Evolutionary conservation across 2,113 vertebrate species (phyloP), one percentile per base, ranked within the genome.

Genomic region (Colistium nudipinnis): DNA sequence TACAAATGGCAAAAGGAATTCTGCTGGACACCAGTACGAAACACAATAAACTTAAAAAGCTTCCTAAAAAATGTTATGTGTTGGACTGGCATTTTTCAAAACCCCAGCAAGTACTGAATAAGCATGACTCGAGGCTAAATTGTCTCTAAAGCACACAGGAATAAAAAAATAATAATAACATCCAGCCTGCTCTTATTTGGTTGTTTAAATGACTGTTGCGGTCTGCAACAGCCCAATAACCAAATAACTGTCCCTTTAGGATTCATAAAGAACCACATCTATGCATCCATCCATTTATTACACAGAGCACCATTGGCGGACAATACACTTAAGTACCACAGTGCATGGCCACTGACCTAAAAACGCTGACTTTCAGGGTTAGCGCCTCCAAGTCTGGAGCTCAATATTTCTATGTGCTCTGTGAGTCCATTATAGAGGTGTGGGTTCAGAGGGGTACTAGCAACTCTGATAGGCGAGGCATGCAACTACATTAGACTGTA

Each of bases 361-460:
- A 88, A 87, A 80, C 53, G 70, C 61, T 80, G 76, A 68, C 78
- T 81, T 83, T 85, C 80, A 86, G 73, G 80, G 72, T 67, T 73
- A 74, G 69, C 63, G 73, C 67, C 63, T 80, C 65, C 27, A 63
- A 72, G 63, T 75, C 60, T 27, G 27, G 56, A 41, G 57, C 57
- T 78, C 64, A 65, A 71, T 74, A 67, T 74, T 82, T 64, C 56
- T 65, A 45, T 36, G 53, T 52, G 33, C n/a, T n/a, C n/a, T n/a
- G n/a, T n/a, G 59, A 87, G 76, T 81, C 82, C 75, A 88, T 88
- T 89, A 85, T 10, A 17, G 30, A 84, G 76, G 78, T 74, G 60
- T 43, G 69, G 51, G 86, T 78, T 81, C 77, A 85, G 72, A 19
- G 10, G 45, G 65, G 65, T 48, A 68, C 61, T 5, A 51, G 64